Evolutionary conservation across 2,888 invertebrate species (phyloP).

Genomic region (Candidula unifasciata): DNA sequence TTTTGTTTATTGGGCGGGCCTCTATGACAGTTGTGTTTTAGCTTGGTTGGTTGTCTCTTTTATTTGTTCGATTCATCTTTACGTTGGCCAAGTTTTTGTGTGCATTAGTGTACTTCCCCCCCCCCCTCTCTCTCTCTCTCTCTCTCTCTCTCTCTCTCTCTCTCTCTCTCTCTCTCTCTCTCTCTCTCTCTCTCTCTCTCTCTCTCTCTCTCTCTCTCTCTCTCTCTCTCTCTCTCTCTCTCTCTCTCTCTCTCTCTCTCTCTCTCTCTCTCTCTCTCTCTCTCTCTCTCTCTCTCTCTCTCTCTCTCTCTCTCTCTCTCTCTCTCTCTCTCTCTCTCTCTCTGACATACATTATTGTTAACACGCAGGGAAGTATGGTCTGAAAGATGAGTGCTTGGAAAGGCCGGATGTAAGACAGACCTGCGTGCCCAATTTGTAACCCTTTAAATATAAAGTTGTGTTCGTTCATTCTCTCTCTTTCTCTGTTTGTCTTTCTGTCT

Average conservation of each 20-base stretch:
- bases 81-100: not conserved
- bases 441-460: too few relatives aligned
- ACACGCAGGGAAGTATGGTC: too few relatives aligned
- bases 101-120: not conserved
- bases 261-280: slow-evolving; percentile 28
- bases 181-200: slow-evolving; percentile 12
- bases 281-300: slow-evolving; percentile 37
- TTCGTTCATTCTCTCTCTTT: not conserved
- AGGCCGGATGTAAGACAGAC: too few relatives aligned
- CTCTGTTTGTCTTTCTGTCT: not conserved
- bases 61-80: too few relatives aligned
- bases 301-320: slow-evolving; percentile 25
- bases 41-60: too few relatives aligned
- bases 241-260: slow-evolving; percentile 48
- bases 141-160: slow-evolving; percentile 20
- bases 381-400: too few relatives aligned
- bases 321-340: slow-evolving; percentile 34
- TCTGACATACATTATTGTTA: not conserved
- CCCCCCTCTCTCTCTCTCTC: not conserved
- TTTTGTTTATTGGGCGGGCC: too few relatives aligned
- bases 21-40: too few relatives aligned
- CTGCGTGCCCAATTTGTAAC: too few relatives aligned
- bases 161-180: slow-evolving; percentile 2
- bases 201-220: slow-evolving; percentile 29
- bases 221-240: slow-evolving; percentile 5